These are phyloP conservation scores for Jaculus jaculus DNA, from an alignment of 2,113 vertebrate species.

Conservation along the genomic window DNA sequence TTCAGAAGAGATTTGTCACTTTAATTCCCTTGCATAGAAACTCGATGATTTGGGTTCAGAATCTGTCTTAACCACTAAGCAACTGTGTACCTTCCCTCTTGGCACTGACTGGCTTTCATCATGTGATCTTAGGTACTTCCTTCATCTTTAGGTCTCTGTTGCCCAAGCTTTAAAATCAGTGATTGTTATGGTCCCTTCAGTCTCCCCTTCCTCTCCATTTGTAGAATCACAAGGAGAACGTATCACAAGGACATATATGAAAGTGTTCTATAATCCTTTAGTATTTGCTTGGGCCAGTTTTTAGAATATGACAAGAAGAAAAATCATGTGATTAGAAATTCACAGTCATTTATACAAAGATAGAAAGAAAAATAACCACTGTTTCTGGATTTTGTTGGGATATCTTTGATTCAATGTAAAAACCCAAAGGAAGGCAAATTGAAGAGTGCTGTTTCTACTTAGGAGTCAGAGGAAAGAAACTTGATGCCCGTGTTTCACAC, in stretches of 20 bases:
- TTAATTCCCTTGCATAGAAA: slow-evolving; percentile 16
- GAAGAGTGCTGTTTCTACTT: background rate
- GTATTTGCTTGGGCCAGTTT: slow-evolving; percentile 26
- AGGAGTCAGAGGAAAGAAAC: background rate
- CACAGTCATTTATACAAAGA: background rate
- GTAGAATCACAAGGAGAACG: slow-evolving; percentile 11
- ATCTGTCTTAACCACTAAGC: background rate
- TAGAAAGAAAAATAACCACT: background rate
- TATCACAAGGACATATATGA: background rate
- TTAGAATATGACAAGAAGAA: background rate
- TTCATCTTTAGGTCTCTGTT: background rate
- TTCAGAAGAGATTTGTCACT: slow-evolving; percentile 1
- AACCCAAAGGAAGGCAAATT: background rate
- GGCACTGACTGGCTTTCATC: background rate
- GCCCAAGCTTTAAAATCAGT: background rate
- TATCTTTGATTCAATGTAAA: background rate
- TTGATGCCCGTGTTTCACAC: background rate
- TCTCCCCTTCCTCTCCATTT: background rate
- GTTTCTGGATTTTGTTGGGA: slow-evolving; percentile 21
- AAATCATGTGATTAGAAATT: background rate
- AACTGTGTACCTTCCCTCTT: background rate
- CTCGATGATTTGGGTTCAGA: background rate
- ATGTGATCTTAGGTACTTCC: background rate
- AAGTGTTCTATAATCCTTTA: slow-evolving; percentile 19
- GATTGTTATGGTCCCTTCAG: background rate